These are phyloP conservation scores for Halesus radiatus DNA, from an alignment of 1,140 invertebrate species.

Conservation along the genomic window DNA sequence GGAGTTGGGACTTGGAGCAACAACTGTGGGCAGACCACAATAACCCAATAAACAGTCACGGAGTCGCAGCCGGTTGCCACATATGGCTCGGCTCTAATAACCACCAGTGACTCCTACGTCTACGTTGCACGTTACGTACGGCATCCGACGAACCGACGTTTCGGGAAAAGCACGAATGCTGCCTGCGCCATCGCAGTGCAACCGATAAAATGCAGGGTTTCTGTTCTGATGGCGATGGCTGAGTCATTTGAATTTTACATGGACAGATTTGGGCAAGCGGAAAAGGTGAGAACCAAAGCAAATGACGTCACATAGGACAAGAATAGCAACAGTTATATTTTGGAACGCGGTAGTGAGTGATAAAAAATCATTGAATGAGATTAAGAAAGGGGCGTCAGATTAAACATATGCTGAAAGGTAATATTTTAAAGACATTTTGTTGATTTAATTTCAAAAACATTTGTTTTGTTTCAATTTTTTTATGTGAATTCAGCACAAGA, in stretches of 20 bases:
- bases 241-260: background rate
- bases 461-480: no score
- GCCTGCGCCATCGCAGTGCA: background rate
- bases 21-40: background rate
- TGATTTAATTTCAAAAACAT: no score
- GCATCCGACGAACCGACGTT: background rate
- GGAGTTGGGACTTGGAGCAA: background rate
- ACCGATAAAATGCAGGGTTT: background rate
- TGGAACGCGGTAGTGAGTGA: no score
- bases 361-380: no score
- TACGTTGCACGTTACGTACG: background rate
- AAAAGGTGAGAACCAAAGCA: background rate
- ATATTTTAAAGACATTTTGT: no score
- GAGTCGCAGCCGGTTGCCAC: background rate
- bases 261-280: conserved; percentile 30
- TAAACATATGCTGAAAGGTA: no score
- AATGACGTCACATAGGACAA: background rate
- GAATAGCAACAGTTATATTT: background rate
- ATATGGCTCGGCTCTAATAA: conserved; percentile 6
- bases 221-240: background rate
- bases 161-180: background rate
- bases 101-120: background rate
- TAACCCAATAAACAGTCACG: background rate
- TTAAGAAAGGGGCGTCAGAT: no score
- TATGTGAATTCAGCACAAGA: no score